phyloP scores from a whole-genome alignment of 2,888 invertebrate genomes.

The Rutpela maculata region DNA sequence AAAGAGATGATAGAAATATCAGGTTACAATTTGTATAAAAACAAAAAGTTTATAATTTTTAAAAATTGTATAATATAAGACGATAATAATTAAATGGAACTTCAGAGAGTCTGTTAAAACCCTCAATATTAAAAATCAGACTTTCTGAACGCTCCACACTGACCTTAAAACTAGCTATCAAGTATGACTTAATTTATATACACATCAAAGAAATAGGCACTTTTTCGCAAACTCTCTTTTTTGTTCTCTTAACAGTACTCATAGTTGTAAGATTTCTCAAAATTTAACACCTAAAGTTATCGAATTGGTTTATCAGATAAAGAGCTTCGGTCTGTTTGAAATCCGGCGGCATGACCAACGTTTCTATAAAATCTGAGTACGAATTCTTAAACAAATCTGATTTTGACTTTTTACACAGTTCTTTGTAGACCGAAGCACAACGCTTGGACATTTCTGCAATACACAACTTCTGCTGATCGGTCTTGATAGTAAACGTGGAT shows the following conservation, averaged over 20 bases:
- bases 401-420: constrained; percentile 57
- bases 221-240: constrained; percentile 16
- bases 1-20: neutral
- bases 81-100: neutral
- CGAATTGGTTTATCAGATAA: constrained; percentile 56
- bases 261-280: neutral
- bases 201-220: constrained; percentile 21
- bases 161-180: neutral
- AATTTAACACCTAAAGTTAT: constrained; percentile 38
- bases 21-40: neutral
- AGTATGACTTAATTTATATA: constrained; percentile 15
- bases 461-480: constrained; percentile 63
- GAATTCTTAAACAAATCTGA: constrained; percentile 50
- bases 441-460: constrained; percentile 64
- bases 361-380: constrained; percentile 59
- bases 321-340: constrained; percentile 63
- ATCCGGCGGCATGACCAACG: constrained; percentile 65
- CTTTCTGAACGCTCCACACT: neutral
- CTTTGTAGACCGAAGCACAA: constrained; percentile 61
- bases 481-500: constrained; percentile 55
- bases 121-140: neutral
- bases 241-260: neutral
- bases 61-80: neutral
- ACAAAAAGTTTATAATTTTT: neutral
- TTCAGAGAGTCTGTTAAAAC: neutral